These are phyloP conservation scores for Hipposideros larvatus DNA, from an alignment of 2,797 vertebrate genomes.

Conservation along the genomic window DNA sequence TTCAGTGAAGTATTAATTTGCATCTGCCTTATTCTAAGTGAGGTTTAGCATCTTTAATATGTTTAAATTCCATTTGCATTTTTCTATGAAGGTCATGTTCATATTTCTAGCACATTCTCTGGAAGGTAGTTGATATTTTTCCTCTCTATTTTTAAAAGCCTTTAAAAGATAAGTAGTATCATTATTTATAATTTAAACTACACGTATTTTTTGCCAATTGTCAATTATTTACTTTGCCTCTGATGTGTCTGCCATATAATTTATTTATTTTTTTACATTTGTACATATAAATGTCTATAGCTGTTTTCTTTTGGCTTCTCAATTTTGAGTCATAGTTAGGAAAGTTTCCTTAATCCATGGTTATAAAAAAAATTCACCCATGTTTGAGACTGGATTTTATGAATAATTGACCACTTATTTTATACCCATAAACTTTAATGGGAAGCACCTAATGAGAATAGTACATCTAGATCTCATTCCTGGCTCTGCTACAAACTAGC, in stretches of 20 bases:
- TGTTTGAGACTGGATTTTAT: not conserved
- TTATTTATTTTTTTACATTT: not conserved
- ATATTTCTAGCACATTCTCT: not conserved
- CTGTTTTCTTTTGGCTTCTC: conserved; percentile 22
- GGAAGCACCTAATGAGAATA: not conserved
- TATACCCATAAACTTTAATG: not conserved
- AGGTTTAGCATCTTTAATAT: not conserved
- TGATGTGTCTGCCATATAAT: not conserved
- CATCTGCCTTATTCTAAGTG: not conserved
- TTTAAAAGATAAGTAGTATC: not conserved
- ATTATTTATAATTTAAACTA: conserved; percentile 7
- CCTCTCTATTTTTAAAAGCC: not conserved
- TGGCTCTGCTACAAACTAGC: not conserved
- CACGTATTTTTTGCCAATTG: not conserved
- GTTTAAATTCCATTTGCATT: not conserved
- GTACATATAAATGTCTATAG: not conserved
- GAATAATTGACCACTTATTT: not conserved
- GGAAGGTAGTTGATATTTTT: not conserved
- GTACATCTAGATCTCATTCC: not conserved
- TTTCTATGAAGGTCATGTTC: not conserved
- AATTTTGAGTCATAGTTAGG: not conserved
- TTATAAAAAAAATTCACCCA: not conserved
- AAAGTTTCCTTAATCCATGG: not conserved
- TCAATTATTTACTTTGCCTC: not conserved
- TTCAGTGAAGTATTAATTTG: not conserved